Evolutionary conservation across 2,113 vertebrate species (phyloP).

Genomic region (Epinephelus moara): DNA sequence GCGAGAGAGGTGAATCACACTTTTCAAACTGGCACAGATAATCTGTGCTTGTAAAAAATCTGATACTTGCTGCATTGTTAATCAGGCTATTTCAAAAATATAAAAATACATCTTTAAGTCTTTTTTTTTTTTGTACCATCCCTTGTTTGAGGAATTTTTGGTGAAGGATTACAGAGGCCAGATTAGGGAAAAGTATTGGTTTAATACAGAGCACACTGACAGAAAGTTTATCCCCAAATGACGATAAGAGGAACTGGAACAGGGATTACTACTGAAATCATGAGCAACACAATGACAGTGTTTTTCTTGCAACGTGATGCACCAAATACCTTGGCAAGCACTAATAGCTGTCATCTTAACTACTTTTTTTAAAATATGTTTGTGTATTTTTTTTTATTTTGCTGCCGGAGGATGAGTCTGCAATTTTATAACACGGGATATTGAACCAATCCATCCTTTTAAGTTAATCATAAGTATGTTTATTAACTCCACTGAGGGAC

Average conservation of each 20-base stretch:
- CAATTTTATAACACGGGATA: slow-evolving; percentile 5
- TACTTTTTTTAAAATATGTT: not conserved
- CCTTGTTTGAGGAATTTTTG: slow-evolving; percentile 19
- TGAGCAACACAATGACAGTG: slow-evolving; percentile 3
- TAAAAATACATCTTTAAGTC: not conserved
- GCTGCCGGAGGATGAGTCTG: not conserved
- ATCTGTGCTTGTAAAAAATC: not conserved
- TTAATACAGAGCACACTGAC: slow-evolving; percentile 28
- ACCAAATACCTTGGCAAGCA: not conserved
- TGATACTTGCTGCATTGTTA: not conserved
- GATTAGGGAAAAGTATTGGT: slow-evolving; percentile 22
- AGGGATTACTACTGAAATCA: not conserved
- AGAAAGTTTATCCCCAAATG: slow-evolving; percentile 16
- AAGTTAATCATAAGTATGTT: slow-evolving; percentile 10
- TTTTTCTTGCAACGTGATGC: slow-evolving; percentile 1
- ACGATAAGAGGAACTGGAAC: slow-evolving; percentile 26
- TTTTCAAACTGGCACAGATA: not conserved
- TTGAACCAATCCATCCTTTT: slow-evolving; percentile 5
- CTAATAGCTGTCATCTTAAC: not conserved
- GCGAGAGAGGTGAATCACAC: not conserved
- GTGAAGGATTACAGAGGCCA: slow-evolving; percentile 19
- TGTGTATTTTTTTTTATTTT: slow-evolving; percentile 9
- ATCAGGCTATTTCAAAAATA: slow-evolving; percentile 3
- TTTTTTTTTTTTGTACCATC: slow-evolving; percentile 6
- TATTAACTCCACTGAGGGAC: not conserved